Evolutionary conservation across 2,797 vertebrate genomes (phyloP).

Genomic region (Sebastes dallii): DNA sequence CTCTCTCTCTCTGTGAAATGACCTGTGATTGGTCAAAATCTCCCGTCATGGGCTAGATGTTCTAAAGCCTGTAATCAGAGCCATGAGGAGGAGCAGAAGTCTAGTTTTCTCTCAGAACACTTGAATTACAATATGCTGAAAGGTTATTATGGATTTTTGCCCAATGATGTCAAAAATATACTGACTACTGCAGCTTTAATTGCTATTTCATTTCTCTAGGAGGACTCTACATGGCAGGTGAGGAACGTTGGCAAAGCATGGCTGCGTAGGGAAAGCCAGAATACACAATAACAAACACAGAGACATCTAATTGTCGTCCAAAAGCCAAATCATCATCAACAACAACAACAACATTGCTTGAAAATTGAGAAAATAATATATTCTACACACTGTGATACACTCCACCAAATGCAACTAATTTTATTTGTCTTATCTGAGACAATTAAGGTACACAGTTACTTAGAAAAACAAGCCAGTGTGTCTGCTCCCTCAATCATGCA

Average conservation of each 20-base stretch:
- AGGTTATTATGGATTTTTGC: too few relatives aligned
- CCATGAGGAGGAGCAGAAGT: too few relatives aligned
- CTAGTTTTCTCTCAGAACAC: too few relatives aligned
- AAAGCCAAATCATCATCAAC: background rate
- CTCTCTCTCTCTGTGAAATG: too few relatives aligned
- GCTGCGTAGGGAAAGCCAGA: background rate
- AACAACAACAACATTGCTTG: constrained; percentile 1
- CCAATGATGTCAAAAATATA: too few relatives aligned
- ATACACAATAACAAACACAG: background rate
- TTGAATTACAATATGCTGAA: too few relatives aligned
- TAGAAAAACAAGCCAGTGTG: constrained; percentile 54
- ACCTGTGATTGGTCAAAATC: too few relatives aligned
- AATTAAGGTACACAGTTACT: constrained; percentile 50
- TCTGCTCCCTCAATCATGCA: constrained; percentile 55
- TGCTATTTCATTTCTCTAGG: background rate
- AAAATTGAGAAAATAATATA: background rate
- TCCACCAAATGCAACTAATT: constrained; percentile 15
- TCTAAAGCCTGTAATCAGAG: too few relatives aligned
- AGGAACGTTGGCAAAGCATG: background rate
- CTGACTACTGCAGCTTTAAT: too few relatives aligned
- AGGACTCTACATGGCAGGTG: background rate
- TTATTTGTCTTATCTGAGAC: constrained; percentile 34
- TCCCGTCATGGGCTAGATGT: too few relatives aligned
- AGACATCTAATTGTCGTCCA: background rate
- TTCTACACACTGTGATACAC: background rate